These are phyloP conservation scores for Epinotia nisella DNA, from an alignment of 2,888 invertebrate species.

Conservation along the genomic window DNA sequence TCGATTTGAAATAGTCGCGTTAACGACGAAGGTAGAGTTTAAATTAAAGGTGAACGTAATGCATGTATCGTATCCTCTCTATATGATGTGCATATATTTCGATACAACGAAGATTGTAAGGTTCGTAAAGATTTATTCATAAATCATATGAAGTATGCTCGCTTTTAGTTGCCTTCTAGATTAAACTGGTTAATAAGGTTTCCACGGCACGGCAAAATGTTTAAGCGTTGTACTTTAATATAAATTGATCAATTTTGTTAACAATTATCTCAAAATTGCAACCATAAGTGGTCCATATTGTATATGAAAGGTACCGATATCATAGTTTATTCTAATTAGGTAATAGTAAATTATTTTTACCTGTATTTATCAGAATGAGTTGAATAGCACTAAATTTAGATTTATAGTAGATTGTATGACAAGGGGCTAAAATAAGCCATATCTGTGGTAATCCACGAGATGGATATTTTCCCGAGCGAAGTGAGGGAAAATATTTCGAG, in stretches of 20 bases:
- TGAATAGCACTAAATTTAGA: neutral
- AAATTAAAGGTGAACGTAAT: no score
- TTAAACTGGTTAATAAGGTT: conserved; percentile 74
- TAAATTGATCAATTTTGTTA: conserved; percentile 55
- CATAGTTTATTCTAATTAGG: no score
- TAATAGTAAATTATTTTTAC: no score
- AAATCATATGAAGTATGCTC: conserved; percentile 66
- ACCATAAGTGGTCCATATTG: neutral
- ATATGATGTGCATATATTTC: conserved; percentile 46
- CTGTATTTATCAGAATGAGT: neutral
- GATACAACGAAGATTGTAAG: conserved; percentile 51
- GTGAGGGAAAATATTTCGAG: no score
- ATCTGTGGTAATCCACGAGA: no score
- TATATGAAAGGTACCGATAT: no score
- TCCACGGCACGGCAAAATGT: conserved; percentile 69
- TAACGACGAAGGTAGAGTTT: no score
- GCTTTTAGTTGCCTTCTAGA: conserved; percentile 61
- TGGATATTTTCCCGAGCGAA: no score
- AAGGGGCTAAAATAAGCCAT: no score
- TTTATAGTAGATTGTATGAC: no score
- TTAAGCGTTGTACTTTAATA: conserved; percentile 67
- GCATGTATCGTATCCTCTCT: conserved; percentile 42
- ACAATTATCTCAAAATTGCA: conserved; percentile 9
- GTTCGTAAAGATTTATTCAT: conserved; percentile 64
- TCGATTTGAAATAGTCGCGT: no score